These are phyloP conservation scores for Mungos mungo DNA, from an alignment of 2,113 vertebrate genomes.

Conservation along the genomic window DNA sequence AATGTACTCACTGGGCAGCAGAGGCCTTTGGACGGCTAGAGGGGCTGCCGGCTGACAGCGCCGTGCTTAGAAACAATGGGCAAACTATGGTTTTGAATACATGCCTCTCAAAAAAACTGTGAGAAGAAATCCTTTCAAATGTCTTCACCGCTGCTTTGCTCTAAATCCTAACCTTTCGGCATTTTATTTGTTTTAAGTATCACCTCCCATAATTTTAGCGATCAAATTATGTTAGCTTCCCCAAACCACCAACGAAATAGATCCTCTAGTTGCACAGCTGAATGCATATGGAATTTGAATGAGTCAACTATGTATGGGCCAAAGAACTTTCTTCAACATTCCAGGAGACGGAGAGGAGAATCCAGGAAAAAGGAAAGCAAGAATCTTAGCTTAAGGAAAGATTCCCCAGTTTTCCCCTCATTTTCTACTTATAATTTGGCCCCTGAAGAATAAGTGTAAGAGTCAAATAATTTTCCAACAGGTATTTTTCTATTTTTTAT, in stretches of 20 bases:
- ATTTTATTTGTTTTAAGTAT: slow-evolving; percentile 53
- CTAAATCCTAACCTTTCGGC: background rate
- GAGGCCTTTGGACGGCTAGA: slow-evolving; percentile 68
- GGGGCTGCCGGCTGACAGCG: slow-evolving; percentile 68
- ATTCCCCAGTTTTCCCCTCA: background rate
- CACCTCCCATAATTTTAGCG: slow-evolving; percentile 42
- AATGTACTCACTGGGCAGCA: slow-evolving; percentile 74
- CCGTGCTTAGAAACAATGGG: slow-evolving; percentile 62
- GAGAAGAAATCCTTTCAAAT: slow-evolving; percentile 8
- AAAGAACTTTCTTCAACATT: slow-evolving; percentile 45
- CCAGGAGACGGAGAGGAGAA: background rate
- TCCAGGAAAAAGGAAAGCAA: background rate
- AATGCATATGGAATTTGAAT: slow-evolving; percentile 68
- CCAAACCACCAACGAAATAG: slow-evolving; percentile 3
- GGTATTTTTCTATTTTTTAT: background rate
- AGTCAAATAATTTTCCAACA: slow-evolving; percentile 3
- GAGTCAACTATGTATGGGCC: background rate
- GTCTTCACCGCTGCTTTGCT: background rate
- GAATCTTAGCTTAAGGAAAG: background rate
- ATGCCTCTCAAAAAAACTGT: slow-evolving; percentile 69
- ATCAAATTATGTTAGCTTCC: slow-evolving; percentile 42
- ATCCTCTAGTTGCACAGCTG: background rate
- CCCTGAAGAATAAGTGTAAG: background rate
- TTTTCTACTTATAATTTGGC: background rate
- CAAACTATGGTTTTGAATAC: slow-evolving; percentile 76